These are phyloP conservation scores for Drosophila novamexicana DNA, from an alignment of 1,140 invertebrate species.

Conservation along the genomic window DNA sequence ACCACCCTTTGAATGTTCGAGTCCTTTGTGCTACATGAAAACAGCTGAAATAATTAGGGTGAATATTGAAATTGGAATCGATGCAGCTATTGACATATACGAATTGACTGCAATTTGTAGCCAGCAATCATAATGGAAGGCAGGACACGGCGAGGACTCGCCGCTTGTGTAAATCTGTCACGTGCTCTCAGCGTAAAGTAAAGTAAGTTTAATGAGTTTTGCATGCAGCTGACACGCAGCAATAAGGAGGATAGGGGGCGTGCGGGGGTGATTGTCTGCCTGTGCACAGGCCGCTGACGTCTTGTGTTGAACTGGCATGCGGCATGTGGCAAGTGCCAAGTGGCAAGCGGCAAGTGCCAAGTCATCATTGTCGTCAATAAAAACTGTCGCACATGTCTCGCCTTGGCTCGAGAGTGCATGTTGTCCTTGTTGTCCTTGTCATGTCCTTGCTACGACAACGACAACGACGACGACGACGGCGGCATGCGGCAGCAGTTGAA, in stretches of 20 bases:
- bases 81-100: slow-evolving; percentile 17
- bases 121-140: slow-evolving; percentile 19
- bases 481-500: slow-evolving; percentile 60
- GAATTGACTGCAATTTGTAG: slow-evolving; percentile 47
- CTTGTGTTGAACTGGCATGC: slow-evolving; percentile 20
- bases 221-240: slow-evolving; percentile 59
- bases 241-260: not conserved
- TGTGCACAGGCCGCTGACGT: slow-evolving; percentile 11
- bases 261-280: not conserved
- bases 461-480: not conserved
- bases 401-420: slow-evolving; percentile 76
- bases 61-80: slow-evolving; percentile 51
- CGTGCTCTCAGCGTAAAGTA: slow-evolving; percentile 49
- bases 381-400: slow-evolving; percentile 78
- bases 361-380: slow-evolving; percentile 84
- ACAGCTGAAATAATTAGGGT: slow-evolving; percentile 67
- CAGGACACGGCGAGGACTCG: slow-evolving; percentile 2
- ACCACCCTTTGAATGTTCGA: not conserved
- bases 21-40: slow-evolving; percentile 17
- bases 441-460: slow-evolving; percentile 40
- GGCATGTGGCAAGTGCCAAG: slow-evolving; percentile 19
- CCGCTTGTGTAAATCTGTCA: slow-evolving; percentile 60
- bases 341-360: slow-evolving; percentile 57
- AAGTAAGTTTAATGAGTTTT: slow-evolving; percentile 76
- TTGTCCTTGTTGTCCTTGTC: slow-evolving; percentile 51